Base-by-base conservation (phyloP, 2,888 invertebrate genomes). In the Fragum whitleyi region DNA sequence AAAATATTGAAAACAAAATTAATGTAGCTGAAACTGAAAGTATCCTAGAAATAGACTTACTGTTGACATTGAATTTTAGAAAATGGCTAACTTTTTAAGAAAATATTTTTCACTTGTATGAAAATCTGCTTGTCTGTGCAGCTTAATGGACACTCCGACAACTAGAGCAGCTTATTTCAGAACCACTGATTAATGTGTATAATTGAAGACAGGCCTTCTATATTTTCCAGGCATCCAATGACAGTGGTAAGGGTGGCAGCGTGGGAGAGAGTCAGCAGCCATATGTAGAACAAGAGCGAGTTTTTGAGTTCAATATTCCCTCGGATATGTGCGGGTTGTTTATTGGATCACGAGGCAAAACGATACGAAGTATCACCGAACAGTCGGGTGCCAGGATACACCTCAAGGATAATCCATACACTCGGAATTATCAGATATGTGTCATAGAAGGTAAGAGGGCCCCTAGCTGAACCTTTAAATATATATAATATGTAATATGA, bases 361-460 rank as follows among this genome's bases (percentile, higher is more conserved):
- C 96, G 94, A 96, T 98, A n/a, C 96, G 96, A 86, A 96, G 96
- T 91, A 96, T 95, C 55, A 97, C 97, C 93, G 95, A 95, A 39
- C 96, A 96, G 93, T 96, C 97, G 1, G 96, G 96, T 87, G 97
- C 97, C 26, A 96, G 95, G 91, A 96, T 98, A 69, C 95, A 96
- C 87, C 96, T 98, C n/a, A 96, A 96, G 92, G 95, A 96, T 91
- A 97, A 97, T 95, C 96, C 96, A 19, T 96, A 95, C 87, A 96
- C 96, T 80, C 95, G 95, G 16, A 96, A 96, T 91, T 95, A 96
- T 90, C 97, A 97, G 94, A 95, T 98, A 88, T 98, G 98, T 95
- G 96, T 96, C 88, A 95, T 98, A 90, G 96, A 97, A 95, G 97
- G 97, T 96, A n/a, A n/a, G n/a, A n/a, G n/a, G n/a, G n/a, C n/a